Base-by-base conservation (phyloP, 2,113 vertebrate genomes). In the Rhinoptilus africanus region DNA sequence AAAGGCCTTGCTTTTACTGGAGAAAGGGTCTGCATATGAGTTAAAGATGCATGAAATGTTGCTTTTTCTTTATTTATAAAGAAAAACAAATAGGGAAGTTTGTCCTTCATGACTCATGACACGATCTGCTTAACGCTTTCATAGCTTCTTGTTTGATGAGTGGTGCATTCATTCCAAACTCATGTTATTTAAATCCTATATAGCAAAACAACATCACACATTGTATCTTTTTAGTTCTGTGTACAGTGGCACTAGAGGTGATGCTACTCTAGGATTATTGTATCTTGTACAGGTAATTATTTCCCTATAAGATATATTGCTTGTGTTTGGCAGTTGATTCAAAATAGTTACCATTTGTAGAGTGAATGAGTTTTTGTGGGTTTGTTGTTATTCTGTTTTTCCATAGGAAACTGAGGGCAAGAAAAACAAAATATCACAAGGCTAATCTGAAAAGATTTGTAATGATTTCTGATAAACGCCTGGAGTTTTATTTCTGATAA, bases 41-140 rank as follows among this genome's bases (percentile, higher is more conserved):
- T 93, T 83, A 83, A 93, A 91, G 28, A 80, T 80, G 67, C 54
- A 87, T 89, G 53, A 94, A 95, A 91, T 71, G 13, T 72, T 54
- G 17, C 8, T 71, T 95, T 88, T 92, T 75, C 69, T 82, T 85
- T 83, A 68, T 91, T 91, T 75, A 79, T 75, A 64, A 73, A 62
- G 51, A 78, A 94, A 85, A 78, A 14, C 26, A 95, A 92, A 67
- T 16, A 93, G 10, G 7, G 50, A 76, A 48, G 43, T 88, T 75
- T 88, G 51, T 86, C 67, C 62, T 94, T 84, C 62, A 11, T 24
- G 63, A 94, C 53, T 64, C 48, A 86, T 60, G 51, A 57, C 26
- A 74, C 2, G 22, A 83, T 93, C 68, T 68, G 20, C n/a, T 83
- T 83, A 84, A 76, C 1, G 1, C 22, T 47, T 75, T 82, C 14